Percentiles rank a stretch among this genome's conserved stretches.
These are phyloP conservation scores for Pelagia noctiluca DNA, from an alignment of 30 jellyfish, hydroid and myxozoan genomes.

Conservation along the genomic window DNA sequence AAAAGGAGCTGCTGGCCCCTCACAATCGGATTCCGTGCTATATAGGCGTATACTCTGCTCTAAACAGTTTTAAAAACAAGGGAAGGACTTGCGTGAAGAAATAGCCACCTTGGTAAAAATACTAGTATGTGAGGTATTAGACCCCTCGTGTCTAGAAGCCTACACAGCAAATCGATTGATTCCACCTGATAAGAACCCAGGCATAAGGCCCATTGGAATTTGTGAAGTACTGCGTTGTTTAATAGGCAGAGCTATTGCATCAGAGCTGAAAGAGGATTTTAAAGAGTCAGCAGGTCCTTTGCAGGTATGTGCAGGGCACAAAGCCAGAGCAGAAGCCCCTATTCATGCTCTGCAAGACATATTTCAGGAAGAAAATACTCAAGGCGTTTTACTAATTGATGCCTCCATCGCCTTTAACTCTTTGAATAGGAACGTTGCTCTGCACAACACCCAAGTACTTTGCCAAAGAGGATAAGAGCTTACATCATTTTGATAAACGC, in stretches of 20 bases:
- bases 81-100: not conserved
- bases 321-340: slow-evolving; percentile 12
- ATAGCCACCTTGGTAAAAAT: not conserved
- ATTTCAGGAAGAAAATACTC: not conserved
- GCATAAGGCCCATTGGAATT: not conserved
- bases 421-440: not conserved
- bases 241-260: not conserved
- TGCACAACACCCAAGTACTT: not conserved
- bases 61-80: not conserved
- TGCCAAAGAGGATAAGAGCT: not conserved
- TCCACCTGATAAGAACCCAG: not conserved
- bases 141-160: not conserved
- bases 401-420: not conserved
- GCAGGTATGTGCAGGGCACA: not conserved
- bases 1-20: not conserved
- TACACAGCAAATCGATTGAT: not conserved
- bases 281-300: not conserved
- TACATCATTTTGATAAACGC: not conserved
- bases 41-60: not conserved
- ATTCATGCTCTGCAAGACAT: not conserved
- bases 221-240: not conserved
- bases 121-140: not conserved
- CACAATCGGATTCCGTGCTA: not conserved
- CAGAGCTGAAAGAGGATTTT: not conserved
- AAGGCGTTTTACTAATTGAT: not conserved